Percentiles rank a stretch among this genome's conserved stretches.
These are phyloP conservation scores for Potamarius usumacintae DNA, from an alignment of 2,113 vertebrate species.

Conservation along the genomic window DNA sequence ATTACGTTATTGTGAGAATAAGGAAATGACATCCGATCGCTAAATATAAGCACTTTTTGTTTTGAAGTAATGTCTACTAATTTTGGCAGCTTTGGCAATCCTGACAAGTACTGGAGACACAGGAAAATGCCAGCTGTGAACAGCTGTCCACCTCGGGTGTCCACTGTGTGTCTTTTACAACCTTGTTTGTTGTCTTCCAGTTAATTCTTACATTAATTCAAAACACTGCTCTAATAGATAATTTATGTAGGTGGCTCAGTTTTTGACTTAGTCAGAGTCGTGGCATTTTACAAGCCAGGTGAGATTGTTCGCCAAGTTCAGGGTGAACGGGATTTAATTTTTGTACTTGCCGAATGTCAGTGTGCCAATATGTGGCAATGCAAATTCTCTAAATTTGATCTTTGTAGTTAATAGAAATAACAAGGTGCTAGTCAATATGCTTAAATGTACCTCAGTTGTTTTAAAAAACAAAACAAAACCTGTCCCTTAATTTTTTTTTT, in stretches of 20 bases:
- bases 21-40: background rate
- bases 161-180: background rate
- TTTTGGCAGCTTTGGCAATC: background rate
- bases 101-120: background rate
- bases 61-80: background rate
- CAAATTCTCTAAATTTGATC: background rate
- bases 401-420: background rate
- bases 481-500: background rate
- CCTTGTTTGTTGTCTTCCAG: background rate
- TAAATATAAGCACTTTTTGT: background rate
- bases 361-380: background rate
- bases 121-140: background rate
- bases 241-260: background rate
- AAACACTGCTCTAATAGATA: background rate
- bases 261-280: background rate
- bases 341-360: background rate
- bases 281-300: background rate
- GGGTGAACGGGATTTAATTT: background rate
- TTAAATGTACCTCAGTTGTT: background rate
- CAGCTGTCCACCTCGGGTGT: background rate
- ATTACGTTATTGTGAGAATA: background rate
- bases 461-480: background rate
- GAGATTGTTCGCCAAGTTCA: background rate
- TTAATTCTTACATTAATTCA: background rate
- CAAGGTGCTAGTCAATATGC: background rate